Evolutionary conservation across 2,888 invertebrate genomes (phyloP).

Genomic region (Pediacus dermestoides): DNA sequence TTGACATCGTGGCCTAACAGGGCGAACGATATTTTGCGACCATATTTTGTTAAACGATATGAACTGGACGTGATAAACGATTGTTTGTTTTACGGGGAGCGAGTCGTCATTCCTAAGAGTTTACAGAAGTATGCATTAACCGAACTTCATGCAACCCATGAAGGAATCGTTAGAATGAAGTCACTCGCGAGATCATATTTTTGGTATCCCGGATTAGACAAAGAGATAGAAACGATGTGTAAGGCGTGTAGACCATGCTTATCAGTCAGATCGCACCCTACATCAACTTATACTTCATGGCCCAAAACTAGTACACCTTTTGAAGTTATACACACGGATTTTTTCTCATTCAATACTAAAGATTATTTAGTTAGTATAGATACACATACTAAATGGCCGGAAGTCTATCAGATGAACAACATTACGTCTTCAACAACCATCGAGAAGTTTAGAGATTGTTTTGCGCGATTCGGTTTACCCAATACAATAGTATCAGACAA

Average conservation of each 20-base stretch:
- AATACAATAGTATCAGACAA: conserved; percentile 10
- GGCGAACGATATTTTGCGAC: neutral
- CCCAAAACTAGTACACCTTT: neutral
- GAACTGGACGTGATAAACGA: neutral
- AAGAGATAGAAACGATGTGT: neutral
- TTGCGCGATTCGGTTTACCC: conserved; percentile 8
- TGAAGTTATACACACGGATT: neutral
- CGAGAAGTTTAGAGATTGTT: conserved; percentile 12
- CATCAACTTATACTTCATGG: neutral
- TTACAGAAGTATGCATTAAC: neutral
- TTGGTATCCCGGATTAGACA: neutral
- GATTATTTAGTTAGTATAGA: neutral
- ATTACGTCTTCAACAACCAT: conserved; percentile 7
- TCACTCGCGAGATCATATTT: conserved; percentile 1
- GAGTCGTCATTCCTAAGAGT: neutral
- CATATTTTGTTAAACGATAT: neutral
- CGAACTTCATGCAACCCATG: neutral
- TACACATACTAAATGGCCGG: conserved; percentile 2
- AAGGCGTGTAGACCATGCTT: neutral
- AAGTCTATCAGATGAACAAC: conserved; percentile 9
- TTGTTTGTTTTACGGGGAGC: neutral
- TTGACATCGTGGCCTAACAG: neutral
- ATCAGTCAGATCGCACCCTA: neutral
- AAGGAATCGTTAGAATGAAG: conserved; percentile 13
- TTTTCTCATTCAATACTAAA: neutral